Evolutionary conservation across 2,113 vertebrate genomes (phyloP).

Genomic region (Entelurus aequoreus): DNA sequence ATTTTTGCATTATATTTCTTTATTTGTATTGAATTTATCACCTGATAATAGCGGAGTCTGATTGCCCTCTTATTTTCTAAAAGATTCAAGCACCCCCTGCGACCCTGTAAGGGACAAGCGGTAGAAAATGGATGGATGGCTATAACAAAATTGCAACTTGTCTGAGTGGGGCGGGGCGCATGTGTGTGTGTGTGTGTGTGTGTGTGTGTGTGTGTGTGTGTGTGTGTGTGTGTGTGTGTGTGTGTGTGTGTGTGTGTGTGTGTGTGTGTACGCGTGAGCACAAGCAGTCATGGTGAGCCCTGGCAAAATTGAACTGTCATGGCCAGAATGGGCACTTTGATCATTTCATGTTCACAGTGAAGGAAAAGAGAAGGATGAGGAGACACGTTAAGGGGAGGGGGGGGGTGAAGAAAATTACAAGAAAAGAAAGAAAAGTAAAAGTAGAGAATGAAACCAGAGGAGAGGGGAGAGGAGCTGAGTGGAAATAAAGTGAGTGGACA

Average conservation of each 20-base stretch:
- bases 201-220: slow-evolving; percentile 1
- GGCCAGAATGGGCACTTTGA: slow-evolving; percentile 62
- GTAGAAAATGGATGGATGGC: background rate
- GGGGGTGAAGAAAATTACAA: background rate
- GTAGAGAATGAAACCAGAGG: background rate
- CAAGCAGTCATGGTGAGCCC: background rate
- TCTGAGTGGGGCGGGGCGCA: too few relatives aligned
- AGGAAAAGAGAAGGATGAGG: slow-evolving; percentile 32
- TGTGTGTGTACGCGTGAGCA: slow-evolving; percentile 4
- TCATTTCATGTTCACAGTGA: slow-evolving; percentile 58
- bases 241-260: slow-evolving; percentile 17
- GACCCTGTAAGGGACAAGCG: too few relatives aligned
- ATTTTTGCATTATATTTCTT: too few relatives aligned
- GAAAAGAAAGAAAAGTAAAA: background rate
- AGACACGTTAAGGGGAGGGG: slow-evolving; percentile 4
- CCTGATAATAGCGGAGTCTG: background rate
- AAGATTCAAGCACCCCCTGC: background rate
- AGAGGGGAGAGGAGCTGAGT: background rate
- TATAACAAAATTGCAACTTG: background rate
- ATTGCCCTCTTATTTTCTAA: slow-evolving; percentile 6
- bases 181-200: background rate
- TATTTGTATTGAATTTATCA: background rate
- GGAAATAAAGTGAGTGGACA: background rate
- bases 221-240: slow-evolving; percentile 4
- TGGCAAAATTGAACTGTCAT: slow-evolving; percentile 64